These are phyloP conservation scores for Parauchenoglanis punctatus DNA, from an alignment of 2,797 vertebrate genomes.

Conservation along the genomic window DNA sequence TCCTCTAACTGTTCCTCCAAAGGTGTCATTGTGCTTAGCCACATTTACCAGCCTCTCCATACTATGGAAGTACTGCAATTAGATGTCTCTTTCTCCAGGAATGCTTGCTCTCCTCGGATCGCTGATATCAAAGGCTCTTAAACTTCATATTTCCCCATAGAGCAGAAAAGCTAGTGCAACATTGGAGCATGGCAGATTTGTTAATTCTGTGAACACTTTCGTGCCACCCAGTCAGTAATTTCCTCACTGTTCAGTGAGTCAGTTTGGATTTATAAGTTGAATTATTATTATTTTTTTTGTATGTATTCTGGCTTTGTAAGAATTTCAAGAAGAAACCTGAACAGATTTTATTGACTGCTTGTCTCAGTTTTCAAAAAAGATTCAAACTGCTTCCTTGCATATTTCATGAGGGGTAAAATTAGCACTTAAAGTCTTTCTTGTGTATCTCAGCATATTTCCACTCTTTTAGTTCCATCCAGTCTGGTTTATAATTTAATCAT, in stretches of 20 bases:
- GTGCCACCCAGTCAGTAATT: constrained; percentile 42
- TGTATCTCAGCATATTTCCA: constrained; percentile 77
- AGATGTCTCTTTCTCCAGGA: constrained; percentile 63
- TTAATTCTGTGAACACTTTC: constrained; percentile 55
- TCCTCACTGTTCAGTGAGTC: constrained; percentile 37
- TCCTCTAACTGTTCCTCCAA: constrained; percentile 56
- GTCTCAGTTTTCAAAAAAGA: neutral
- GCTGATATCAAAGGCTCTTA: constrained; percentile 73
- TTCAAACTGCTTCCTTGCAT: constrained; percentile 63
- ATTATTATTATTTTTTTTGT: neutral
- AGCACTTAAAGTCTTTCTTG: constrained; percentile 72
- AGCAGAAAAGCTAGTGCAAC: constrained; percentile 64
- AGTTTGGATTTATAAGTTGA: neutral
- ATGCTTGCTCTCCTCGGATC: constrained; percentile 67
- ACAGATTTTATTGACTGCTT: neutral
- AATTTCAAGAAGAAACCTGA: neutral
- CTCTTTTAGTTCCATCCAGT: constrained; percentile 70
- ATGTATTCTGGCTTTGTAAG: neutral
- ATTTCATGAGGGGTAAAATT: constrained; percentile 64
- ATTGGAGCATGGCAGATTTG: constrained; percentile 62
- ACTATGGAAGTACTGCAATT: constrained; percentile 62
- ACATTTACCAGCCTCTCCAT: constrained; percentile 41
- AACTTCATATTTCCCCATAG: constrained; percentile 73
- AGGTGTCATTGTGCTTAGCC: constrained; percentile 58
- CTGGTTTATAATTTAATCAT: constrained; percentile 79